phyloP scores from a whole-genome alignment of 2,888 invertebrate genomes.

The Maniola hyperantus region DNA sequence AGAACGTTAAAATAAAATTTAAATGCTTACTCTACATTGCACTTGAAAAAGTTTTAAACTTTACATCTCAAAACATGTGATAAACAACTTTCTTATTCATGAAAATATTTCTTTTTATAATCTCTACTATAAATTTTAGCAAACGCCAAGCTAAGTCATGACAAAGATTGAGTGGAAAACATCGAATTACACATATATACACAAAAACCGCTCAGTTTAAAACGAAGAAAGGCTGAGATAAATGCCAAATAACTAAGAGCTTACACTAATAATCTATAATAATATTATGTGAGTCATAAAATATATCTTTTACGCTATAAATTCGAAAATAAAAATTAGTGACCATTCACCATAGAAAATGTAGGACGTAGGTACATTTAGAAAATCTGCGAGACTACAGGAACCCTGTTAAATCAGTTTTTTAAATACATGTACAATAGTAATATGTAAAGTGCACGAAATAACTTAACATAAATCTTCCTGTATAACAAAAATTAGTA shows the following conservation, averaged over 20 bases:
- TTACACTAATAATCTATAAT: conserved; percentile 42
- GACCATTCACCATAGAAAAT: conserved; percentile 39
- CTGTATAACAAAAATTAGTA: conserved; percentile 36
- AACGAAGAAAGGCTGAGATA: conserved; percentile 39
- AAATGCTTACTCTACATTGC: conserved; percentile 58
- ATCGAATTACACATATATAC: conserved; percentile 38
- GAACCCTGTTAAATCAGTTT: conserved; percentile 45
- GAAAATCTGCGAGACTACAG: conserved; percentile 34
- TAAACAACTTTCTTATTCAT: conserved; percentile 41
- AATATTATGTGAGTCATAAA: conserved; percentile 40
- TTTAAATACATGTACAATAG: conserved; percentile 19
- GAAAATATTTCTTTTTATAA: conserved; percentile 35
- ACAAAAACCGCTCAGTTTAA: conserved; percentile 37
- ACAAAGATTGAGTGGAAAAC: conserved; percentile 30
- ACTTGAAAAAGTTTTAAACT: conserved; percentile 48
- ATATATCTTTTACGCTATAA: conserved; percentile 44
- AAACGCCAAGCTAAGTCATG: conserved; percentile 33
- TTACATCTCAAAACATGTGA: conserved; percentile 47
- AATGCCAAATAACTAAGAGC: conserved; percentile 47
- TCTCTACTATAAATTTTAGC: conserved; percentile 28
- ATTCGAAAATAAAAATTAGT: conserved; percentile 42
- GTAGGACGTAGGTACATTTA: conserved; percentile 30
- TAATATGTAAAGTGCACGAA: conserved; percentile 41
- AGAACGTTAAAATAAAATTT: conserved; percentile 49
- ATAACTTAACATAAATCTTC: conserved; percentile 37